Evolutionary conservation across 1,140 invertebrate genomes (phyloP), one percentile per base, ranked within the genome.

Genomic region (Amyelois transitella): DNA sequence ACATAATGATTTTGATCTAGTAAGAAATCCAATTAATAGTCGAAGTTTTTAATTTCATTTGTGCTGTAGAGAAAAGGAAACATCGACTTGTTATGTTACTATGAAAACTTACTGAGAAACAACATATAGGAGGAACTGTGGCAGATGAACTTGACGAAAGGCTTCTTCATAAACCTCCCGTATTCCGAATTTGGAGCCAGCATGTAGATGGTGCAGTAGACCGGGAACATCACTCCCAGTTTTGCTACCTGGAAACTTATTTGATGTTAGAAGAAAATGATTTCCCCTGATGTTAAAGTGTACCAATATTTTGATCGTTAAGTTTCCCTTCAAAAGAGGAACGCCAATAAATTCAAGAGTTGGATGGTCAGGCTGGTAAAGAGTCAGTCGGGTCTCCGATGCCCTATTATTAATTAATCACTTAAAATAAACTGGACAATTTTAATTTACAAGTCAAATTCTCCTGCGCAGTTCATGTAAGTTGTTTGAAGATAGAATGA

Each of bases 71-170:
- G 25, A 28, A 12, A 6, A 28, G 25, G 5, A 28, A 12, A 28
- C 5, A 28, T 6, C 25, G 5, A 12, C 5, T 5, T 6, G 18
- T 44, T 44, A 44, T 21, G 28, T 24, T 18, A 32, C 58, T 5
- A 47, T 47, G 24, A 43, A 47, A 44, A 89, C 93, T 92, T 88
- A 96, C 94, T 91, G n/a, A 98, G 89, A 84, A 98, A 97, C 63
- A 96, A 92, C 60, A 94, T 94, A 79, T 98, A 98, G 1, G 96
- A 96, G 2, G 94, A 92, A 4, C 96, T 97, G 75, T 98, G 95
- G 71, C 93, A 95, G 64, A 98, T 96, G 82, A 98, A 98, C 82
- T 98, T 98, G 70, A 98, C 95, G 78, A 98, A 98, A 0, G 97
- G 96, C 72, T 96, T 96, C 78, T 95, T 95, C 91, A 97, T 94